Conservation (phyloP, 2,888 invertebrate genomes). For the Plemyria rubiginata region DNA sequence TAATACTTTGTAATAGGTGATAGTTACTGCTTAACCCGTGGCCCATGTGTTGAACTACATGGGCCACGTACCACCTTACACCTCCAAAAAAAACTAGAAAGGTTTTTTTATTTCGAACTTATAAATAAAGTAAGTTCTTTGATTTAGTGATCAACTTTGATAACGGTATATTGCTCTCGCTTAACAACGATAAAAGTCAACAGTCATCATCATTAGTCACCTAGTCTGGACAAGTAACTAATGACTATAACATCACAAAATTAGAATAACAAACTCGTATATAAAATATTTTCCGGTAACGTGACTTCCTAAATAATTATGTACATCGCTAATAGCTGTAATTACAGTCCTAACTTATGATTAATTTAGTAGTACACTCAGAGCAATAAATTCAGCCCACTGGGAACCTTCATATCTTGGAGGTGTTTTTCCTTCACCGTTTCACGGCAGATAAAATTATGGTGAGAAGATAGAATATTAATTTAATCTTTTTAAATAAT, state of each 20-base stretch:
- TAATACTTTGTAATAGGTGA: no score
- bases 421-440: not conserved
- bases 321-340: conserved; percentile 11
- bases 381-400: not conserved
- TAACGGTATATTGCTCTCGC: not conserved
- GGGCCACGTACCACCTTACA: no score
- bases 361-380: not conserved
- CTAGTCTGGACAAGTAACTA: not conserved
- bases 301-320: not conserved
- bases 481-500: no score
- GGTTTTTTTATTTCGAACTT: no score
- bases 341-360: conserved; percentile 1
- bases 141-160: not conserved
- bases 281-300: not conserved
- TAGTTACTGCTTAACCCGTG: no score
- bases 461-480: no score
- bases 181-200: not conserved
- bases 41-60: no score
- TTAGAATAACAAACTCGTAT: not conserved
- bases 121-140: no score
- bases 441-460: no score
- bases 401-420: not conserved
- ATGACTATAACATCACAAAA: not conserved
- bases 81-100: no score
- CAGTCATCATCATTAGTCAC: not conserved